These are phyloP conservation scores for Eristalis intricaria DNA, from an alignment of 2,888 invertebrate species.

Conservation along the genomic window DNA sequence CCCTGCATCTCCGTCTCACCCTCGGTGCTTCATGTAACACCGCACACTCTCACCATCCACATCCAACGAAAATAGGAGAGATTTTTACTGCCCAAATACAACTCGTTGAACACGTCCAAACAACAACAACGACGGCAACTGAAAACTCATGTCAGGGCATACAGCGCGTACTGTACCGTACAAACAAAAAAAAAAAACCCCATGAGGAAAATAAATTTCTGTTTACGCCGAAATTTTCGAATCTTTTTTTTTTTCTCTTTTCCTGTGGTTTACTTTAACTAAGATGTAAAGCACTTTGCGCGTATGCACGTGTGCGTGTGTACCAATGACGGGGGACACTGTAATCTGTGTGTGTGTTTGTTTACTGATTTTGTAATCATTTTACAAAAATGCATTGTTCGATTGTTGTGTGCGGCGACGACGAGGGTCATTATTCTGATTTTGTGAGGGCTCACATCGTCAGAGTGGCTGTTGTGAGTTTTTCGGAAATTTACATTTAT, in stretches of 20 bases:
- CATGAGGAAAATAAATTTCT: neutral
- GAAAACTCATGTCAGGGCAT: neutral
- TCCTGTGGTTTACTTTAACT: conserved; percentile 5
- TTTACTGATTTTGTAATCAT: conserved; percentile 45
- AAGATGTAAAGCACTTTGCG: conserved; percentile 5
- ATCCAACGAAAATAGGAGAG: neutral
- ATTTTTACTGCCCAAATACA: neutral
- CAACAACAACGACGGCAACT: neutral
- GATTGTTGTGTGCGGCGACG: neutral
- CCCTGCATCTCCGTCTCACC: neutral
- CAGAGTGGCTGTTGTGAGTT: neutral
- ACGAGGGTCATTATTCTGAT: neutral
- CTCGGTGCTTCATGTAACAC: conserved; percentile 21
- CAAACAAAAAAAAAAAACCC: neutral
- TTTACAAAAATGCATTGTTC: conserved; percentile 37
- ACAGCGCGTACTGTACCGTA: neutral
- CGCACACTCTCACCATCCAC: neutral
- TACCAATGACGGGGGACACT: neutral
- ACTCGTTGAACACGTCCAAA: neutral
- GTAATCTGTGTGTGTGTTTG: conserved; percentile 9
- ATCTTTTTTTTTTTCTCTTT: conserved; percentile 9
- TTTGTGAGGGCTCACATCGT: neutral
- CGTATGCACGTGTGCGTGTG: neutral
- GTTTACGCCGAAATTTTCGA: conserved; percentile 30
- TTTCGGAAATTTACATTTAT: conserved; percentile 45